Evolutionary conservation across 2,113 vertebrate genomes (phyloP), one percentile per base, ranked within the genome.

Genomic region (Gambusia holbrooki): DNA sequence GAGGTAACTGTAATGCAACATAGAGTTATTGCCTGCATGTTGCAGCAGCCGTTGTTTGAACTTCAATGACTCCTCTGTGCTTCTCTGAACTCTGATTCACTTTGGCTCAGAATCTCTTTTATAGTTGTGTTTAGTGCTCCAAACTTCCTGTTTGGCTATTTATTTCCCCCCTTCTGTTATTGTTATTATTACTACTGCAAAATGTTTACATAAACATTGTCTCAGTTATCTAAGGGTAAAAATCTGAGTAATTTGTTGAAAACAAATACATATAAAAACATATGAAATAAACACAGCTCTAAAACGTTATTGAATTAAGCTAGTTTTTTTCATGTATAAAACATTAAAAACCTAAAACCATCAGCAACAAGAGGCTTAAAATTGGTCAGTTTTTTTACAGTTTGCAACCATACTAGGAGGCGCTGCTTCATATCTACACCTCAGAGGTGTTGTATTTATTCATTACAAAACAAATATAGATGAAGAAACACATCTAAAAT

Each of bases 11-110:
- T 58, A 58, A 58, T n/a, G 22, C 51, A 58, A 51, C 66, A 77
- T 51, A 74, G 60, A 68, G 28, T 68, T 84, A 86, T 88, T 88
- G 84, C 88, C 76, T 84, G 82, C 86, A 84, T 91, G 89, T 93
- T 89, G 89, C 89, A 90, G 90, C 87, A 78, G 86, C 85, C 74
- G 69, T 71, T 88, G 82, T 86, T 84, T 86, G 81, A 87, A 89
- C 84, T 87, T 80, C 58, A 85, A 84, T 80, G 79, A 82, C 82
- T 88, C 82, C 77, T 86, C 79, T 71, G 74, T 66, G 32, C 84
- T 87, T 86, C 82, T 75, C 40, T 84, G 84, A 82, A 84, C 87
- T 86, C 82, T 83, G 76, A 85, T 87, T 86, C 62, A 22, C 70
- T 62, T 69, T 42, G 82, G 67, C 73, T 71, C 66, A 69, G 64